Evolutionary conservation across 2,888 invertebrate species (phyloP), one percentile per base, ranked within the genome.

Genomic region (Microctonus brassicae): DNA sequence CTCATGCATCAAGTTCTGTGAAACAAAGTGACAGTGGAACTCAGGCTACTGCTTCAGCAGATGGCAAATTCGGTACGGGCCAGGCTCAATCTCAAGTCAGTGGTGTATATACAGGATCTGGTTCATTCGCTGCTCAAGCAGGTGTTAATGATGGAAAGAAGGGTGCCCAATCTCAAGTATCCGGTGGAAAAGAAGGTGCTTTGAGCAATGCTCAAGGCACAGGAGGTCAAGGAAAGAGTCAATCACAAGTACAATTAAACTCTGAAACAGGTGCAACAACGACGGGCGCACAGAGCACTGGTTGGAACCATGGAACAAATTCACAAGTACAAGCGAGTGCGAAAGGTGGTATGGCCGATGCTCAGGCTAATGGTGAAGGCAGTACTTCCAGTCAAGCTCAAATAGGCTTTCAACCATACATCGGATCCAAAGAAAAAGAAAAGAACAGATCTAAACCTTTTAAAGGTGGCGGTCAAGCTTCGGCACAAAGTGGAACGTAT

Each of bases 311-410:
- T 82, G 94, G 93, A n/a, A 94, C 93, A 0, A 93, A 92, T 83
- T 91, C 93, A 4, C 92, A 94, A 89, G 94, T 95, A 0, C 93
- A 94, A 88, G 95, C 95, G 2, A 93, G 94, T 75, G 90, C 92
- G 34, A 94, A 93, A 86, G 95, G 96, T 20, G 95, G 95, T 4
- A 91, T 95, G 89, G 95, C 95, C 1, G 95, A 95, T 84, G 94
- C 95, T 0, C 95, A 95, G 89, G 94, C 95, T 0, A 93, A 92
- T 80, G 95, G 95, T 0, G 93, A 94, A 2, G 95, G 95, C 4
- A 94, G 93, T 80, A 95, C 95, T 0, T 95, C 94, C 0, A 95
- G 95, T 36, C 95, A 96, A 88, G 95, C 96, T 2, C 95, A 96
- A 88, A 95, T 96, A 73, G 95, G 95, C 0, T 95, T 96, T 82